A percentile compares a stretch with the other conserved stretches of the same genome.
Conservation (phyloP, 2,797 vertebrate species). For the Phataginus tricuspis region DNA sequence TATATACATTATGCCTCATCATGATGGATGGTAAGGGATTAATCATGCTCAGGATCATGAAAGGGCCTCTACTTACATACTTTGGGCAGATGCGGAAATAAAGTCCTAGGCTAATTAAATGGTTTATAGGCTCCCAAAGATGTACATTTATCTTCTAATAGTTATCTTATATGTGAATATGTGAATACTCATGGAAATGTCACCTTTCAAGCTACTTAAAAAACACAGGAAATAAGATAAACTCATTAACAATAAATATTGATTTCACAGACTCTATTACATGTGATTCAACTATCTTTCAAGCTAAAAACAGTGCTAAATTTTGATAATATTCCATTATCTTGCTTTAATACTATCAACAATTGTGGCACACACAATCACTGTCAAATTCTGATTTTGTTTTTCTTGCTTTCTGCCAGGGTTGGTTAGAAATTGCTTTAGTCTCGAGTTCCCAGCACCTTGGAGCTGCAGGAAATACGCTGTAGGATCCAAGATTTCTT, state of each 20-base stretch:
- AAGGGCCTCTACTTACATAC: neutral
- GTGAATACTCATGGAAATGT: constrained; percentile 48
- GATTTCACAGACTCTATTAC: constrained; percentile 41
- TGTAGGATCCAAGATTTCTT: neutral
- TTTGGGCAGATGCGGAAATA: neutral
- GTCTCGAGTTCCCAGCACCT: neutral
- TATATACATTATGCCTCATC: constrained; percentile 28
- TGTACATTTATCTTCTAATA: neutral
- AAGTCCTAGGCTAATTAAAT: constrained; percentile 20
- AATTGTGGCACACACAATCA: neutral
- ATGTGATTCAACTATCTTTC: constrained; percentile 48
- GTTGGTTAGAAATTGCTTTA: neutral
- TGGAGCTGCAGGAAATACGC: neutral
- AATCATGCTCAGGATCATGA: neutral
- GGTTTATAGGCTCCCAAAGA: neutral
- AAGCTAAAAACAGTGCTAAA: constrained; percentile 43
- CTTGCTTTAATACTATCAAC: constrained; percentile 54
- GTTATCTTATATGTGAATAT: neutral
- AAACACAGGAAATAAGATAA: constrained; percentile 44
- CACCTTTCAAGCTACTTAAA: constrained; percentile 40
- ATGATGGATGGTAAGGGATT: neutral
- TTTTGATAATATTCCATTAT: neutral
- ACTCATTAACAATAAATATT: constrained; percentile 37
- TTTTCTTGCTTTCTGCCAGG: constrained; percentile 16
- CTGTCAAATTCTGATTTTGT: neutral